Conservation (phyloP, 1,140 invertebrate species). For the Leucophenga varia region DNA sequence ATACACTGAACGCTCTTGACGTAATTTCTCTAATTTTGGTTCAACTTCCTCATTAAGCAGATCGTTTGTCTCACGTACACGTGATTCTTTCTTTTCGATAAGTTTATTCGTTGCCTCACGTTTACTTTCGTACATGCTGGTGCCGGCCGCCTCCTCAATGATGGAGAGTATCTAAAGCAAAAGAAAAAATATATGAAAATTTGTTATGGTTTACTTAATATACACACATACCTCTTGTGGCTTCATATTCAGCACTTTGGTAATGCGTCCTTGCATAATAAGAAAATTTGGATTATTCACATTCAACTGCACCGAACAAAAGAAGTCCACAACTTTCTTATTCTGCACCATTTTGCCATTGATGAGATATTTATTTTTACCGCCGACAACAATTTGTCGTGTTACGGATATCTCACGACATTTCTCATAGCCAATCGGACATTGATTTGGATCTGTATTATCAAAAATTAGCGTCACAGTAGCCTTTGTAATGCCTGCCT, state of each 20-base stretch:
- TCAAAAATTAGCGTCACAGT: constrained; percentile 96
- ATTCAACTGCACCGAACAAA: constrained; percentile 95
- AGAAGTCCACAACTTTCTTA: constrained; percentile 89
- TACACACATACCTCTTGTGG: constrained; percentile 80
- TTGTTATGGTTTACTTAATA: no score
- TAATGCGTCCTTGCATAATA: constrained; percentile 99
- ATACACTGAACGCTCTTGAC: constrained; percentile 82
- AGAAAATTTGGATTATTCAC: constrained; percentile 99
- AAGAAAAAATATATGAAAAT: not conserved
- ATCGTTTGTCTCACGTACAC: constrained; percentile 82
- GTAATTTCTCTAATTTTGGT: constrained; percentile 83
- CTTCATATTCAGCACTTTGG: constrained; percentile 99
- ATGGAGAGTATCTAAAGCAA: constrained; percentile 82
- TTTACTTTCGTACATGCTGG: constrained; percentile 94
- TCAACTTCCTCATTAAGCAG: constrained; percentile 85
- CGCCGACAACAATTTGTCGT: constrained; percentile 78
- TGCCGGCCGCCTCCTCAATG: constrained; percentile 99
- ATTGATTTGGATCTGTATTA: constrained; percentile 80
- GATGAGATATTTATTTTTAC: constrained; percentile 93
- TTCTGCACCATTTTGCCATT: constrained; percentile 91
- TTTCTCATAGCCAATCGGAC: constrained; percentile 91
- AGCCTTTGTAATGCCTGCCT: constrained; percentile 94
- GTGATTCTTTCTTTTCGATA: constrained; percentile 93
- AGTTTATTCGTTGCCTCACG: constrained; percentile 84
- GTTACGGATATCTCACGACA: constrained; percentile 92